Base-by-base conservation (phyloP, 1,140 invertebrate genomes). In the Proales similis region DNA sequence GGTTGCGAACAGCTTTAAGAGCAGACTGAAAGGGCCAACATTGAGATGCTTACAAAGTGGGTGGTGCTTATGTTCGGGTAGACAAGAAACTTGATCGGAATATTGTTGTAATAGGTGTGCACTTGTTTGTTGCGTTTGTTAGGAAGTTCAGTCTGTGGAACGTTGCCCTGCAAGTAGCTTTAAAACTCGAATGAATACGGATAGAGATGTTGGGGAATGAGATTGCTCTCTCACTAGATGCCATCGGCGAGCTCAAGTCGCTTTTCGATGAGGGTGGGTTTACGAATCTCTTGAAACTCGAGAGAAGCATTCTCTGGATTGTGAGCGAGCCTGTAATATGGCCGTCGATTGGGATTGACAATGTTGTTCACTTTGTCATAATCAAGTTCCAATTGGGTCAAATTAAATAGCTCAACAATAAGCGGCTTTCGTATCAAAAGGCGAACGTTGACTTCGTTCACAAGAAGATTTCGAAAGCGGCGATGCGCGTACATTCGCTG, bases 61-160 rank as follows among this genome's bases (percentile, higher is more conserved):
- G 39, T 57, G 2, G 45, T n/a, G 19, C 24, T 57, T 24, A 42
- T 57, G 26, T 57, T 39, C 1, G 51, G 51, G 45, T 57, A 57
- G 20, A 57, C 45, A n/a, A 42, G 14, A 42, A 57, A 57, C 22
- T 57, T 57, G 4, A 27, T n/a, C 11, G 51, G 51, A 7, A 57
- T 26, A 42, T 57, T 57, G 3, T 36, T 57, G 20, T 57, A 57
- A 14, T 57, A 57, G 19, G 51, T 57, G 45, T 57, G 51, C 19
- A 57, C 20, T 57, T 57, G 33, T n/a, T 57, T 57, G 30, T 57
- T 36, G 9, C 51, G 33, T 12, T 57, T 57, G 12, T 57, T 57
- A 14, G 33, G 19, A 14, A 57, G 14, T 26, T 57, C 51, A 20
- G 51, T 57, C 7, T 24, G 7, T 5, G 51, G 51, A 24, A 57